Base-by-base conservation (phyloP, 2,113 vertebrate genomes). In the Hemichromis elongatus region DNA sequence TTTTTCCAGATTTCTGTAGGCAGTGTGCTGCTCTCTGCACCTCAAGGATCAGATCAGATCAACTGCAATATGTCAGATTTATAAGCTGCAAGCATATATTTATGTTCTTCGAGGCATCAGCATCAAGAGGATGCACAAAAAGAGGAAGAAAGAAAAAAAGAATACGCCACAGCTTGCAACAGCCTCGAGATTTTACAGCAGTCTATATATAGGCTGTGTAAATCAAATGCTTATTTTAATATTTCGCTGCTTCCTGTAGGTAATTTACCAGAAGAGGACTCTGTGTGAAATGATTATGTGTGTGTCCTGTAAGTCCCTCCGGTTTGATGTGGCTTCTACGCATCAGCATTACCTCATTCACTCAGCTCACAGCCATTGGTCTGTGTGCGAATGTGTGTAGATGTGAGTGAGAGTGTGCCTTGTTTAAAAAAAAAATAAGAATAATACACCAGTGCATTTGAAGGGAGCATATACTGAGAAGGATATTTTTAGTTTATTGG, bases 311-410 rank as follows among this genome's bases (percentile, higher is more conserved):
- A 53, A 91, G 85, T 88, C 90, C 70, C 82, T 79, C 53, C 7
- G 79, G 81, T 88, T 90, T 89, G 83, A 92, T 79, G 90, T 90
- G 86, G 86, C 89, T 86, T 80, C 80, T 88, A 90, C 28, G 80
- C 90, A 92, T 90, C 83, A 87, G 90, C 93, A 95, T 95, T 94
- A 95, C 95, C 94, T 96, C 95, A 95, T 95, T 92, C 89, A 68
- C 88, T 92, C 86, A 77, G 89, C 87, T 86, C 79, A 53, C 37
- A 10, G 80, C 80, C 82, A 91, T 75, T 91, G 79, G 90, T 80
- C 87, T 86, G 50, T 86, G 75, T 80, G 61, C 55, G 80, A 37
- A 81, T 81, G 59, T 80, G 75, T 70, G 80, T 55, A 78, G 70
- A 52, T 66, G 89, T 87, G 88, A 50, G 50, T 79, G 87, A 81